Conservation (phyloP, 1,140 invertebrate species). For the Gryllus bimaculatus region DNA sequence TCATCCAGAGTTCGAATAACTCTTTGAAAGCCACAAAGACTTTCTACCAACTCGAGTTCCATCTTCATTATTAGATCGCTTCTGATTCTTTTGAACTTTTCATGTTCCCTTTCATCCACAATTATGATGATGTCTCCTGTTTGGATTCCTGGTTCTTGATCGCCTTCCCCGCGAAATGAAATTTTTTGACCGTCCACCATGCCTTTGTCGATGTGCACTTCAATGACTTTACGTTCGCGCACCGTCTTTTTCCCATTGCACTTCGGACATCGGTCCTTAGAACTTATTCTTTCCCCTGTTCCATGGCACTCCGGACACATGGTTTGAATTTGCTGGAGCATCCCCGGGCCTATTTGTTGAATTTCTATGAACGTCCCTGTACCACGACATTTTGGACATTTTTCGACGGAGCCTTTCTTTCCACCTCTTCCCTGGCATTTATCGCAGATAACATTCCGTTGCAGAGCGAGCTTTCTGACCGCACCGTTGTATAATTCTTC, state of each 20-base stretch:
- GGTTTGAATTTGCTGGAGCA: not conserved
- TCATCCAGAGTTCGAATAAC: conserved; percentile 54
- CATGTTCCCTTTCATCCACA: not conserved
- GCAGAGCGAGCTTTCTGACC: not conserved
- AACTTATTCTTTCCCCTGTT: not conserved
- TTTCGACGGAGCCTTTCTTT: not conserved
- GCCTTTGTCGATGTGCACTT: not conserved
- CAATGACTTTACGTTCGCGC: not conserved
- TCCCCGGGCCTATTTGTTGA: not conserved
- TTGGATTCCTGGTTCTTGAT: not conserved
- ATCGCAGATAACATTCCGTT: not conserved
- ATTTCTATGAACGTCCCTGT: not conserved
- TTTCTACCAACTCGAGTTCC: not conserved
- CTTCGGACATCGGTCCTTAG: not conserved
- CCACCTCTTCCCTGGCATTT: not conserved
- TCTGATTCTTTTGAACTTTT: not conserved
- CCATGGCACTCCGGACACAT: not conserved
- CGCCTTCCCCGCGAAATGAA: not conserved
- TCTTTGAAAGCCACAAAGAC: conserved; percentile 21
- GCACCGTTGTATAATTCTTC: not conserved
- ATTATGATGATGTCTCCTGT: not conserved
- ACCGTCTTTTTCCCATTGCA: not conserved
- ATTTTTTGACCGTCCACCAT: not conserved
- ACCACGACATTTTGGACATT: not conserved
- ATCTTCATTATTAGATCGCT: not conserved